A percentile compares a stretch with the other conserved stretches of the same genome.
Evolutionary conservation across 2,888 invertebrate genomes (phyloP).

Genomic region (Scaptomyza polygonia): DNA sequence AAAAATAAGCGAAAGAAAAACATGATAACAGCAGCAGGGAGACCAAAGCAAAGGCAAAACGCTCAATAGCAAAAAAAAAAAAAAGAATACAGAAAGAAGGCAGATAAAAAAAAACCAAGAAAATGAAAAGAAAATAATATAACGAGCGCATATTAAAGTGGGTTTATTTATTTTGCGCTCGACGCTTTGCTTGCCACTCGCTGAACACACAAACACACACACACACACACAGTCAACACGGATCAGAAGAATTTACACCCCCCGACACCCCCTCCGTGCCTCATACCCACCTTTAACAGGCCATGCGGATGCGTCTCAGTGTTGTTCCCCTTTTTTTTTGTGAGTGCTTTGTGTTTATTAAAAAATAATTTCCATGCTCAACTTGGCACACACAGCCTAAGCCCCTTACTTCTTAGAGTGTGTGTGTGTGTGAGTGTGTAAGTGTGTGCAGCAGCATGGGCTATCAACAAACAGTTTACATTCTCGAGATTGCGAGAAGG

Average conservation of each 20-base stretch:
- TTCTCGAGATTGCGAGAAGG: constrained; percentile 63
- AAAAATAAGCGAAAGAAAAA: constrained; percentile 44
- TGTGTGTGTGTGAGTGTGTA: constrained; percentile 26
- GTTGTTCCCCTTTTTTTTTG: constrained; percentile 43
- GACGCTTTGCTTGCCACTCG: constrained; percentile 66
- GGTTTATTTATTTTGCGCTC: constrained; percentile 80
- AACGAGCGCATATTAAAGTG: constrained; percentile 80
- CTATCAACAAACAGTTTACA: constrained; percentile 77
- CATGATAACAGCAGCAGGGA: constrained; percentile 48
- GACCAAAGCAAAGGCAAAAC: constrained; percentile 9
- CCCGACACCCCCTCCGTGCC: not conserved
- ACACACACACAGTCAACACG: constrained; percentile 7
- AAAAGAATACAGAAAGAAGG: constrained; percentile 20
- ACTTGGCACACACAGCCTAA: constrained; percentile 56
- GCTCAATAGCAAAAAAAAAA: constrained; percentile 11
- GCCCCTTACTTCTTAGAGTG: constrained; percentile 29
- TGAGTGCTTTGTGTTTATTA: constrained; percentile 75
- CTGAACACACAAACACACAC: constrained; percentile 30
- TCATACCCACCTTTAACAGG: constrained; percentile 6
- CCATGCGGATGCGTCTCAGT: constrained; percentile 32
- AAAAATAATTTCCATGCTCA: constrained; percentile 79
- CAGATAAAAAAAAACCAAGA: constrained; percentile 64
- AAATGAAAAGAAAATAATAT: constrained; percentile 79
- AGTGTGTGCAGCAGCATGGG: constrained; percentile 38
- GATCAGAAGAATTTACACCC: constrained; percentile 2